Conservation (phyloP, 2,797 vertebrate species). For the Hipposideros larvatus region DNA sequence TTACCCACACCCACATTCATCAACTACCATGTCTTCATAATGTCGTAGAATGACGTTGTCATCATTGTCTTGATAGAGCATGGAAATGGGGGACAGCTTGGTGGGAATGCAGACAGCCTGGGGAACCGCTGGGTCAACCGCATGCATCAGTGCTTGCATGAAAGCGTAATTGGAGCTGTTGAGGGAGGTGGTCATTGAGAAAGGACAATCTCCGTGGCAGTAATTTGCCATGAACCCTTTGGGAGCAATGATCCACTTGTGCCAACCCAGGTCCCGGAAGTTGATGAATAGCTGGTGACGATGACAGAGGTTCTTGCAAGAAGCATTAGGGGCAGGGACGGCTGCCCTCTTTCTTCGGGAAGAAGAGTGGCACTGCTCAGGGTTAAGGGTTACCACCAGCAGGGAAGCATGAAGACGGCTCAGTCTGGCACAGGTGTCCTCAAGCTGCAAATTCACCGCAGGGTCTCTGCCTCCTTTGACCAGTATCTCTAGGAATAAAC, state of each 20-base stretch:
- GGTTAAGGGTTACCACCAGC: constrained; percentile 76
- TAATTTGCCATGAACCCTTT: constrained; percentile 85
- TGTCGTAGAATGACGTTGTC: constrained; percentile 83
- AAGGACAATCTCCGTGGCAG: constrained; percentile 83
- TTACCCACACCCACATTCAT: constrained; percentile 85
- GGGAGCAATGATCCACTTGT: constrained; percentile 85
- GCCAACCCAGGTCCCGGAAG: constrained; percentile 84
- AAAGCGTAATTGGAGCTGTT: constrained; percentile 84
- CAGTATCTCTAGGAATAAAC: constrained; percentile 76
- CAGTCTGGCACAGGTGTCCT: constrained; percentile 64
- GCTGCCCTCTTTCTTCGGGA: constrained; percentile 68
- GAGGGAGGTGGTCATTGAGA: constrained; percentile 75
- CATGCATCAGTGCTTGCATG: constrained; percentile 80
- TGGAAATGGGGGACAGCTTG: constrained; percentile 84
- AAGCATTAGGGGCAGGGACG: background rate
- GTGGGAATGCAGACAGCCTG: constrained; percentile 81
- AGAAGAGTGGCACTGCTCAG: constrained; percentile 65
- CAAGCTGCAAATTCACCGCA: background rate
- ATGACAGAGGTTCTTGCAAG: constrained; percentile 77
- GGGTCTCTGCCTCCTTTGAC: background rate
- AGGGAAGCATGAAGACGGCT: constrained; percentile 66
- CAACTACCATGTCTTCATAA: constrained; percentile 83
- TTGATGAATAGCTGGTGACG: constrained; percentile 81
- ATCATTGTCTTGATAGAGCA: constrained; percentile 85
- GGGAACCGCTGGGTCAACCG: constrained; percentile 65